phyloP scores from a whole-genome alignment of 92 coral and sea anemone genomes.

The Montipora capitata region DNA sequence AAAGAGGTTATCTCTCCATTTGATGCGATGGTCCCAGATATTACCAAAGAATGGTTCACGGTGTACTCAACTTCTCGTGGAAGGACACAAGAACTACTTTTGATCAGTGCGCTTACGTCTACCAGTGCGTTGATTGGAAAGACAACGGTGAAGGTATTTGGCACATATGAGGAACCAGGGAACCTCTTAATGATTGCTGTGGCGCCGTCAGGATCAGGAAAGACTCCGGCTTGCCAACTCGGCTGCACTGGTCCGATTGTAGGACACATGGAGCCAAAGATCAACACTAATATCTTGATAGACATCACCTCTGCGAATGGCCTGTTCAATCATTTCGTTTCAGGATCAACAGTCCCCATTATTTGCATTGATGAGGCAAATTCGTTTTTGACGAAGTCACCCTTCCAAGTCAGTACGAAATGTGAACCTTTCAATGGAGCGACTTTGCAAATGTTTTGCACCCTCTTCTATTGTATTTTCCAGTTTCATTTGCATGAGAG shows the following conservation, averaged over 20 bases:
- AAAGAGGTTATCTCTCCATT: constrained; percentile 21
- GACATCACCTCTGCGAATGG: constrained; percentile 76
- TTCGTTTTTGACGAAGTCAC: not conserved
- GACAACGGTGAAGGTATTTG: constrained; percentile 39
- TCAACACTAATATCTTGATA: constrained; percentile 45
- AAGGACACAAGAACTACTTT: too few relatives aligned
- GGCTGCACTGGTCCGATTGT: constrained; percentile 77
- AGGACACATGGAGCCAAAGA: constrained; percentile 50
- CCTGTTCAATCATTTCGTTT: constrained; percentile 72
- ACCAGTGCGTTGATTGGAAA: too few relatives aligned
- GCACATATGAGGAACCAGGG: constrained; percentile 55
- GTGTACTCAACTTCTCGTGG: too few relatives aligned
- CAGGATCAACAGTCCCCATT: constrained; percentile 54
- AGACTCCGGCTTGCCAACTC: constrained; percentile 70
- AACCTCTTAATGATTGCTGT: constrained; percentile 70
- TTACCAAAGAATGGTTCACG: too few relatives aligned
- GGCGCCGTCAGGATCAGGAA: constrained; percentile 80
- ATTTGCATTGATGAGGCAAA: constrained; percentile 78
- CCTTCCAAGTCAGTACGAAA: too few relatives aligned
- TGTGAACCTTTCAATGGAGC: too few relatives aligned
- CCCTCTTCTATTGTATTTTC: too few relatives aligned
- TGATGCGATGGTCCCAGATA: constrained; percentile 28
- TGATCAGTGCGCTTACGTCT: too few relatives aligned
- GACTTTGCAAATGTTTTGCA: too few relatives aligned
- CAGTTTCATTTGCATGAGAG: too few relatives aligned